Evolutionary conservation across 2,888 invertebrate genomes (phyloP).

Genomic region (Ganaspis brasiliensis): DNA sequence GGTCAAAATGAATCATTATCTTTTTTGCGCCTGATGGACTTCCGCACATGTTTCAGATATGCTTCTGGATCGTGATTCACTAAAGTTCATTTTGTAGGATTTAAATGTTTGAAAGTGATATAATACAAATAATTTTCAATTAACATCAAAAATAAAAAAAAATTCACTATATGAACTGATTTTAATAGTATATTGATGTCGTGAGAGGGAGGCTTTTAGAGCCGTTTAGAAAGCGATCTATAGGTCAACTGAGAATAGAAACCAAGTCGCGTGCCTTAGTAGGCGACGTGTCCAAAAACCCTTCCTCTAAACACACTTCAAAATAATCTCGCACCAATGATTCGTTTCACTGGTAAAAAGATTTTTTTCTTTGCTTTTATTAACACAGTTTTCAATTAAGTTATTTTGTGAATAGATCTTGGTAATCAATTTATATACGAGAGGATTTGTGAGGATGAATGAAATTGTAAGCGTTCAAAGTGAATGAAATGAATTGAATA

Average conservation of each 20-base stretch:
- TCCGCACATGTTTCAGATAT: slow-evolving; percentile 11
- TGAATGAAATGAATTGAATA: neutral
- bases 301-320: slow-evolving; percentile 18
- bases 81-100: no score
- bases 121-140: no score
- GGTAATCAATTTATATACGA: neutral
- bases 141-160: neutral
- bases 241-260: slow-evolving; percentile 72
- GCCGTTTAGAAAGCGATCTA: slow-evolving; percentile 66
- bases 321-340: slow-evolving; percentile 32
- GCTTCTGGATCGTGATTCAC: no score
- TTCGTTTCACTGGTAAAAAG: neutral
- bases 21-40: slow-evolving; percentile 1
- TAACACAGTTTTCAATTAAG: slow-evolving; percentile 1
- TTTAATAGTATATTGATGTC: slow-evolving; percentile 5
- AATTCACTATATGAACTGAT: neutral
- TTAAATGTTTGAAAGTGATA: no score
- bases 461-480: slow-evolving; percentile 3
- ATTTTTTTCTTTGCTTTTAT: neutral
- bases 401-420: neutral
- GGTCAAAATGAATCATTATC: slow-evolving; percentile 26
- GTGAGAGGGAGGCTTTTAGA: slow-evolving; percentile 25
- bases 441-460: neutral
- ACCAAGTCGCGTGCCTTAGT: slow-evolving; percentile 55
- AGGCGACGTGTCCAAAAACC: slow-evolving; percentile 51